These are phyloP conservation scores for Tragulus kanchil DNA, from an alignment of 2,113 vertebrate species.

Conservation along the genomic window DNA sequence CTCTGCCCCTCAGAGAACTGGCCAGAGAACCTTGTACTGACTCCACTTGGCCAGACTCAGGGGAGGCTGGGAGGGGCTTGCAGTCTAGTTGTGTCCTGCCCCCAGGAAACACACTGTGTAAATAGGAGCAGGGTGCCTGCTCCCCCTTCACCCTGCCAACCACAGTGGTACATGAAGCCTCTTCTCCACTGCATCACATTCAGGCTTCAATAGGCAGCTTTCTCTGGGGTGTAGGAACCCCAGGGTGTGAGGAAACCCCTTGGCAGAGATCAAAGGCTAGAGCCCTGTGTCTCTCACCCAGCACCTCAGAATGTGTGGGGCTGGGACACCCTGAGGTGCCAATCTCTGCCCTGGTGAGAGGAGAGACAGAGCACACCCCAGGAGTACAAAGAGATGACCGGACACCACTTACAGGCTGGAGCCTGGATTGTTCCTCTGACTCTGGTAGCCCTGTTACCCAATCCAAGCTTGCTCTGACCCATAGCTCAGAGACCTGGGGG, in stretches of 20 bases:
- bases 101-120: not conserved
- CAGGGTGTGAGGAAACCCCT: not conserved
- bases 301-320: not conserved
- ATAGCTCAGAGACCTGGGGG: not conserved
- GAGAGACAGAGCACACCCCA: not conserved
- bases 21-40: not conserved
- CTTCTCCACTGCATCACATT: not conserved
- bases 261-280: not conserved
- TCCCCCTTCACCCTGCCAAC: not conserved
- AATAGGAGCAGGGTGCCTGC: not conserved
- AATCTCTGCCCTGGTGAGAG: not conserved
- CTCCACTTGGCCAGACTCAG: not conserved
- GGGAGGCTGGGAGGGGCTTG: not conserved
- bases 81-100: not conserved
- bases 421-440: not conserved
- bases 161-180: not conserved
- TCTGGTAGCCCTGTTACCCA: not conserved
- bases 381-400: not conserved
- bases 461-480: not conserved
- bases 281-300: not conserved
- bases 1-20: not conserved
- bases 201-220: not conserved
- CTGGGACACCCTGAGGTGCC: not conserved
- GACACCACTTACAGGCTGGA: not conserved
- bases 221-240: not conserved